Evolutionary conservation across 2,797 vertebrate genomes (phyloP).

Genomic region (Gorsachius magnificus): DNA sequence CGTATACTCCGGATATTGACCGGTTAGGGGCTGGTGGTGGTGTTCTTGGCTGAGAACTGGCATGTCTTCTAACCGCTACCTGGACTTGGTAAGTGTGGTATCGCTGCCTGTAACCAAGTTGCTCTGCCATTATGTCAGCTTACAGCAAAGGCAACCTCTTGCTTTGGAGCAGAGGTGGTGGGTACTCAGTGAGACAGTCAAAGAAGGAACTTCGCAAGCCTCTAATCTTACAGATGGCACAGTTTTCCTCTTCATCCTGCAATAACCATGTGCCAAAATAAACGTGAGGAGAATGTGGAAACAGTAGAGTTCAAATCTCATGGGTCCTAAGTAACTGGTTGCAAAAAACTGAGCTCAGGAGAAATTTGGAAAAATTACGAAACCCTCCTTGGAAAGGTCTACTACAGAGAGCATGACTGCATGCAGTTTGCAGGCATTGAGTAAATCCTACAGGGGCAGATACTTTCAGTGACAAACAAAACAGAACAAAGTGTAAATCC

Average conservation of each 20-base stretch:
- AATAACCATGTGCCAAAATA: not conserved
- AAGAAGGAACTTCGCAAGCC: not conserved
- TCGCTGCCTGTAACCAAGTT: not conserved
- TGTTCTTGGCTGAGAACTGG: not conserved
- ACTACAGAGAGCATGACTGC: not conserved
- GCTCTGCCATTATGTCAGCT: not conserved
- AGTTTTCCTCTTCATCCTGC: not conserved
- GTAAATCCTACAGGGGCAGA: not conserved
- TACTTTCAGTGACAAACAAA: not conserved
- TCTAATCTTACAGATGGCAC: not conserved
- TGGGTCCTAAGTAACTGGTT: not conserved
- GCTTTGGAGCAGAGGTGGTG: not conserved
- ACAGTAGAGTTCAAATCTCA: not conserved
- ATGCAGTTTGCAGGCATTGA: not conserved
- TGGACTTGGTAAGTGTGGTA: not conserved
- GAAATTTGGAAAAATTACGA: not conserved
- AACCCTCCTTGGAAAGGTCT: not conserved
- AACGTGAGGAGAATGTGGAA: not conserved
- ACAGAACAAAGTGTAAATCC: not conserved
- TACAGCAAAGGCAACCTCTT: not conserved
- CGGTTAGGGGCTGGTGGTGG: not conserved
- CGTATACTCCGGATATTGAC: not conserved
- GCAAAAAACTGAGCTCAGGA: not conserved
- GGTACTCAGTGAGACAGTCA: not conserved
- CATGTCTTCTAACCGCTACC: rapidly evolving